Evolutionary conservation across 2,888 invertebrate species (phyloP), one percentile per base, ranked within the genome.

Genomic region (Loripinus fragilis): DNA sequence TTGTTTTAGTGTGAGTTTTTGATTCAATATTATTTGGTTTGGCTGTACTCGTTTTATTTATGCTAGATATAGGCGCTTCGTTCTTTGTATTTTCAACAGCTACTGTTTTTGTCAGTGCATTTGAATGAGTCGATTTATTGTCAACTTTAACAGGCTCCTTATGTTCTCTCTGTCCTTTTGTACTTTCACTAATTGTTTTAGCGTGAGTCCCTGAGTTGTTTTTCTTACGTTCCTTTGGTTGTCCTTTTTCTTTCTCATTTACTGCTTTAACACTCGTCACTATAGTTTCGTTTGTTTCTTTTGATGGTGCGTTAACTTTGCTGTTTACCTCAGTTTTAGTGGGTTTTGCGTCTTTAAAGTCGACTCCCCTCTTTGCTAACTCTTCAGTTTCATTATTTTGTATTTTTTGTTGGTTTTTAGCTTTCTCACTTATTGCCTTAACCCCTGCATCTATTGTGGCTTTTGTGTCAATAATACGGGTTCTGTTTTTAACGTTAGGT

Each of bases 221-320:
- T 60, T 33, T 60, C 33, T 60, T 55, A n/a, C 23, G 5, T 70
- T 70, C 35, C 33, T 33, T 30, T 60, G 30, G 60, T 33, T 60
- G 60, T 15, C 15, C 17, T 20, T 20, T 60, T 28, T 30, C 33
- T 33, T 60, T 60, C 33, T 60, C 60, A 33, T 33, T 60, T 30
- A 60, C 17, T 20, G 60, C 30, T 60, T 60, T 60, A 12, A 33
- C 60, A 60, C 17, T 23, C 5, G 33, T 20, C 2, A 5, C 60
- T 33, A 33, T 33, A 17, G 3, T 33, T 25, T 10, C 25, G 25
- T 55, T 55, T 15, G 7, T n/a, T 10, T 55, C 55, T 55, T 25
- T 55, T 15, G 25, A 15, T 8, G 23, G 25, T n/a, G 25, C 28
- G 17, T 60, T 60, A 33, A 1, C 5, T n/a, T 17, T 2, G 2